These are phyloP conservation scores for Acropternis orthonyx DNA, from an alignment of 2,797 vertebrate genomes.

Conservation along the genomic window DNA sequence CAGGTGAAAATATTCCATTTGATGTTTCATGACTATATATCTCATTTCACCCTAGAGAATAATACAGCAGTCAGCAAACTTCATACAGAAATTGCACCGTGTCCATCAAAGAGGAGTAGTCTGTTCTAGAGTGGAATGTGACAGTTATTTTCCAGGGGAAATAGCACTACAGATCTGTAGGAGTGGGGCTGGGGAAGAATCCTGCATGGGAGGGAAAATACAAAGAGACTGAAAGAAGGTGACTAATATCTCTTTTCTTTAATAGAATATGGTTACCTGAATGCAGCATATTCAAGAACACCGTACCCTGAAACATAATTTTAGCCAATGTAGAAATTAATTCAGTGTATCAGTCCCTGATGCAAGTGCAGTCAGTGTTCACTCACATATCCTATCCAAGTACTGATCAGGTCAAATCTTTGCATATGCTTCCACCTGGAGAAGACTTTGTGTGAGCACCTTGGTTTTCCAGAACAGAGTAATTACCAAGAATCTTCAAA, in stretches of 20 bases:
- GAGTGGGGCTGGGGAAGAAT: neutral
- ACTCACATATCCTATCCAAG: neutral
- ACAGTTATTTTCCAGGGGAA: neutral
- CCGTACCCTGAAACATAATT: neutral
- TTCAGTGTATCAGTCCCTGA: neutral
- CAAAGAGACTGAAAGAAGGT: neutral
- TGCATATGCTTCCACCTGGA: neutral
- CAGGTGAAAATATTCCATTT: conserved; percentile 1
- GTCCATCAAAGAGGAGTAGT: neutral
- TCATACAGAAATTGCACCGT: rapidly evolving
- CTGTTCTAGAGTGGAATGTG: neutral
- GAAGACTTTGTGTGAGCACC: neutral
- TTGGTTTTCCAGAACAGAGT: neutral
- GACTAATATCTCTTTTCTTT: neutral
- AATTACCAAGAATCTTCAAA: conserved; percentile 11
- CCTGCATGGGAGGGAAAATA: neutral
- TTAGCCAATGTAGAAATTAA: neutral
- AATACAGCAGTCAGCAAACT: neutral
- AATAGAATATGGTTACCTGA: neutral
- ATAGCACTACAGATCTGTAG: neutral
- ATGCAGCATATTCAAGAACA: neutral
- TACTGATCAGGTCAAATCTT: neutral
- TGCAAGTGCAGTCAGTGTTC: neutral
- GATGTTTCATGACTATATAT: neutral
- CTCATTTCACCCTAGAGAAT: neutral